Base-by-base conservation (phyloP, 2,888 invertebrate species). In the Ditula angustiorana region DNA sequence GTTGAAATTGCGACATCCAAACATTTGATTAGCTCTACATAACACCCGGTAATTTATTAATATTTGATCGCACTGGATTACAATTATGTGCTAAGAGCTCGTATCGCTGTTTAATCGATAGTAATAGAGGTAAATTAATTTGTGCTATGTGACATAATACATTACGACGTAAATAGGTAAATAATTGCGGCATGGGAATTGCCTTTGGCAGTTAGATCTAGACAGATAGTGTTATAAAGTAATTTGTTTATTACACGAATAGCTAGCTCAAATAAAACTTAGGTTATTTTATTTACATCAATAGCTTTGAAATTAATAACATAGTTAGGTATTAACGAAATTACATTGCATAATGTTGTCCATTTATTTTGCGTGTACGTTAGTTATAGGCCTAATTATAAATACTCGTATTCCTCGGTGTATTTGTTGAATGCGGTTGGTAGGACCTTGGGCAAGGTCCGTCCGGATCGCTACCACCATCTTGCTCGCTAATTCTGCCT, bases 111-210 rank as follows among this genome's bases (percentile, higher is more conserved):
- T 57, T 10, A 30, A 13, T 55, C 55, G 46, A 58, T 21, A 16
- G 33, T 11, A 33, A 35, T 24, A 24, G 4, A 35, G 47, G 30
- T 21, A 11, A 55, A 62, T 56, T 62, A 62, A 50, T 62, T 62
- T 41, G 28, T 11, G 30, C 16, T 49, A 49, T 28, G 49, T 56
- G 49, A 56, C 41, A 49, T 37, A 21, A 49, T 7, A 23, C 1
- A 46, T 11, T 41, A 16, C 13, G n/a, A 10, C 30, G 19, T 41
- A 19, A 7, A 16, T 5, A 8, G 16, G 8, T 13, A 19, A 16
- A 16, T 41, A 41, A n/a, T n/a, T n/a, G n/a, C n/a, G n/a, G n/a
- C n/a, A n/a, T n/a, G n/a, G n/a, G n/a, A n/a, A n/a, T n/a, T n/a
- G n/a, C n/a, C n/a, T n/a, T n/a, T n/a, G n/a, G n/a, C n/a, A n/a